A percentile compares a stretch with the other conserved stretches of the same genome.
Evolutionary conservation across 1,140 invertebrate genomes (phyloP).

Genomic region (Nasonia vitripennis): DNA sequence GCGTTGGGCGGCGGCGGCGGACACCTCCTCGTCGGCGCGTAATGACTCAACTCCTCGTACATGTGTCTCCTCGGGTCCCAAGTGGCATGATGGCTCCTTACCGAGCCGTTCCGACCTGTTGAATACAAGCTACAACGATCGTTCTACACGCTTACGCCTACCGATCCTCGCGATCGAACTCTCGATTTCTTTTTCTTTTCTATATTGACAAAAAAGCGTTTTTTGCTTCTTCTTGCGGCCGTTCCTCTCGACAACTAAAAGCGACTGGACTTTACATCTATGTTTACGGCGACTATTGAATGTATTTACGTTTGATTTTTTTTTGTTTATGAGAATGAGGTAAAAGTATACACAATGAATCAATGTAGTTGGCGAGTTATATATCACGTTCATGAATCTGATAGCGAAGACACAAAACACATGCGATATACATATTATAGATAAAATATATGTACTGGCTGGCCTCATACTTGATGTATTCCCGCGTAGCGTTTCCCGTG

Average conservation of each 20-base stretch:
- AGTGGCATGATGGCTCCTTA: constrained; percentile 84
- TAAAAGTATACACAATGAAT: constrained; percentile 2
- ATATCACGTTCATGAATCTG: not conserved
- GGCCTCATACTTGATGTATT: not conserved
- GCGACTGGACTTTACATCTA: not conserved
- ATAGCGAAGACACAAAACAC: constrained; percentile 16
- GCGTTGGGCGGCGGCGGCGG: constrained; percentile 74
- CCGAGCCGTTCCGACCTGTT: constrained; percentile 74
- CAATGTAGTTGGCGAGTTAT: not conserved
- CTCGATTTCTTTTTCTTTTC: not conserved
- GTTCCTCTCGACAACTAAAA: not conserved
- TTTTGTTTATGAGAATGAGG: no score
- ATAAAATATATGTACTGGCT: not conserved
- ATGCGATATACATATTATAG: constrained; percentile 24
- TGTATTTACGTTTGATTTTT: no score
- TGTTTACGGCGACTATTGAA: not conserved
- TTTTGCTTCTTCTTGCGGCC: not conserved
- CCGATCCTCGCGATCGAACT: not conserved
- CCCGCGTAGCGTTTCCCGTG: not conserved
- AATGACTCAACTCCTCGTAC: constrained; percentile 87
- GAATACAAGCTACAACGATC: constrained; percentile 74
- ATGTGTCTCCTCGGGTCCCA: constrained; percentile 91
- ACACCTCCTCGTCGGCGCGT: constrained; percentile 75
- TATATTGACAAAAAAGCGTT: no score
- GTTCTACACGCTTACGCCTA: constrained; percentile 70